phyloP scores from a whole-genome alignment of 2,113 vertebrate species.

The Corythoichthys intestinalis region DNA sequence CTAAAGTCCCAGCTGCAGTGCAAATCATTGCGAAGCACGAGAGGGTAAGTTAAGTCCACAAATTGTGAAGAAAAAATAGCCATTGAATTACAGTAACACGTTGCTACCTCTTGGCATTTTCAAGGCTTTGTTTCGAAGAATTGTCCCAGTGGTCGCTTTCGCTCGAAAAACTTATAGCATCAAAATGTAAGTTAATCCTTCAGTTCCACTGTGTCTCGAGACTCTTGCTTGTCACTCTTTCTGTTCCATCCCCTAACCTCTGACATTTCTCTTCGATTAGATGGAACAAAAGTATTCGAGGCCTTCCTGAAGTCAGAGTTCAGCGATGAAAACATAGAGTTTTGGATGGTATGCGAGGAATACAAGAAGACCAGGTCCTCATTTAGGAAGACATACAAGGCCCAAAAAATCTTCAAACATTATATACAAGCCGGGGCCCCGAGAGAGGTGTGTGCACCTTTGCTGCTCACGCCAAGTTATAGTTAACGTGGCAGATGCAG shows the following conservation, averaged over 20 bases:
- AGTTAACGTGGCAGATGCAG: neutral
- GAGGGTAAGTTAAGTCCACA: conserved; percentile 53
- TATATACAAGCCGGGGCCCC: conserved; percentile 71
- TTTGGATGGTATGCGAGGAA: conserved; percentile 77
- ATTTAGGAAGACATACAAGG: conserved; percentile 62
- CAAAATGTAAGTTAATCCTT: conserved; percentile 67
- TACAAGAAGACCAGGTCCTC: conserved; percentile 70
- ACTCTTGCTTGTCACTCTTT: neutral
- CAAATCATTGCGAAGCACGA: conserved; percentile 22
- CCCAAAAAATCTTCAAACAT: conserved; percentile 76
- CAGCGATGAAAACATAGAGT: conserved; percentile 81
- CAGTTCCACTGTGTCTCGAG: neutral
- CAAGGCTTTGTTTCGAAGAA: conserved; percentile 67
- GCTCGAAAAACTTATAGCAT: conserved; percentile 69
- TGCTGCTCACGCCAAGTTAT: neutral
- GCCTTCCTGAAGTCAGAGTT: conserved; percentile 77
- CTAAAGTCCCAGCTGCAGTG: conserved; percentile 45
- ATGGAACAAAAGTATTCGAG: conserved; percentile 72
- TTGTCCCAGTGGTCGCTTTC: conserved; percentile 73
- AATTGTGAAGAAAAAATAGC: neutral
- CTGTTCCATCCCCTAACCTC: neutral
- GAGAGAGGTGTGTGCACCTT: conserved; percentile 66
- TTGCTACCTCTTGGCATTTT: conserved; percentile 1
- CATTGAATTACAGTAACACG: neutral
- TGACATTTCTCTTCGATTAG: conserved; percentile 36